Base-by-base conservation (phyloP, 1,140 invertebrate species). In the Drosophila teissieri region DNA sequence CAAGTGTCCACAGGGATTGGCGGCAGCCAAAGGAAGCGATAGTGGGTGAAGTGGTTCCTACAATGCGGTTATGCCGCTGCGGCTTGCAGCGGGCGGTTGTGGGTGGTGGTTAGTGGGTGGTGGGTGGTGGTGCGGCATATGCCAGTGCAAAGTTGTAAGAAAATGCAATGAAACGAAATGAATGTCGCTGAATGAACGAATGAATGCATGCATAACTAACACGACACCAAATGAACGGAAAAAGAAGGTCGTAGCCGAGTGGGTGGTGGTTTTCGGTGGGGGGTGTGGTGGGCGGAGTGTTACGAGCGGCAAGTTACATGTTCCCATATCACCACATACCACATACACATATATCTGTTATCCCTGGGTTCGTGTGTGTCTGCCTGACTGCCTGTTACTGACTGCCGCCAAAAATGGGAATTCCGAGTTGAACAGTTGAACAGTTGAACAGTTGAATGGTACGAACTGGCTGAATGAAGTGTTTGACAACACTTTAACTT, bases 401-500 rank as follows among this genome's bases (percentile, higher is more conserved):
- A 44, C 51, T 64, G 58, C 48, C 55, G 34, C 45, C 64, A 24
- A 53, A 52, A 72, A 42, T 37, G 37, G 40, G 48, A 44, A 14
- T 19, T 51, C 48, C 49, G 10, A 39, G 37, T 39, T 39, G 37
- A 39, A 14, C 36, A 37, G 15, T 17, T 55, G 54, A 40, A 36
- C 19, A 19, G 19, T 51, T 34, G 14, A 64, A 51, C 70, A 37
- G 15, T 24, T 55, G 54, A 40, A 40, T 51, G 39, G 14, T 61
- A 51, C 72, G n/a, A 63, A 52, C 78, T 62, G 61, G 36, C 57
- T 82, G 78, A 79, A 88, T 80, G 60, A 88, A 88, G 83, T 88
- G 84, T 88, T 86, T 86, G 83, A 86, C 83, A 86, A 88, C 83
- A 86, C 83, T 86, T 88, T 88, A 86, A 86, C 84, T 86, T 80